Evolutionary conservation across 2,888 invertebrate species (phyloP), one percentile per base, ranked within the genome.

Genomic region (Dasysyrphus albostriatus): DNA sequence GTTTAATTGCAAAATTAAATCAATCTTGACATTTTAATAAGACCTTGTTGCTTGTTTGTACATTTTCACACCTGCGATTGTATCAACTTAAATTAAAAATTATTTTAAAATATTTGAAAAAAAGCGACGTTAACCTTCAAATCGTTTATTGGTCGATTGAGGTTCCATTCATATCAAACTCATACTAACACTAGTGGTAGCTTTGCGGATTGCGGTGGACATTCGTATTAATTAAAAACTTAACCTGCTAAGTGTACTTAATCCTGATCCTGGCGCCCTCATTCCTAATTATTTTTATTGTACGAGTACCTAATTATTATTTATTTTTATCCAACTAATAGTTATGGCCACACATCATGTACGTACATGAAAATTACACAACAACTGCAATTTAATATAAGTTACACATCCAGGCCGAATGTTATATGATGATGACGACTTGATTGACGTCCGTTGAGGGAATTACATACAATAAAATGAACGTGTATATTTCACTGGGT

Each of bases 381-480:
- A 24, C 24, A 24, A 32, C 6, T 58, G 58, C 58, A 34, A 58
- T 58, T 34, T 58, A 10, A 16, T 10, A 14, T 32, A 4, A 14
- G 24, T 54, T 54, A 54, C 29, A 54, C 19, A 24, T 24, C 1
- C 24, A 61, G 24, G 14, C 6, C 24, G 10, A 54, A 39, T 51
- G 44, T 10, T 34, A 34, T 59, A 59, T 37, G 39, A 37, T 54
- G 69, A 67, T 67, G 67, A 67, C 51, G 51, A 67, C 37, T 67
- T 67, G 67, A 69, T 69, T 69, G 69, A 54, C 54, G 51, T 51
- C 14, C 19, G 9, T 19, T 3, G 8, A 54, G 24, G 54, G 37
- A 54, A 69, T 54, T 69, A 29, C 14, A 14, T 14, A 6, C 14
- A 29, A 24, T 24, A 12, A 44, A 44, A 44, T n/a, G 44, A 12